phyloP scores from a whole-genome alignment of 2,113 vertebrate genomes.

The Hypanus sabinus region DNA sequence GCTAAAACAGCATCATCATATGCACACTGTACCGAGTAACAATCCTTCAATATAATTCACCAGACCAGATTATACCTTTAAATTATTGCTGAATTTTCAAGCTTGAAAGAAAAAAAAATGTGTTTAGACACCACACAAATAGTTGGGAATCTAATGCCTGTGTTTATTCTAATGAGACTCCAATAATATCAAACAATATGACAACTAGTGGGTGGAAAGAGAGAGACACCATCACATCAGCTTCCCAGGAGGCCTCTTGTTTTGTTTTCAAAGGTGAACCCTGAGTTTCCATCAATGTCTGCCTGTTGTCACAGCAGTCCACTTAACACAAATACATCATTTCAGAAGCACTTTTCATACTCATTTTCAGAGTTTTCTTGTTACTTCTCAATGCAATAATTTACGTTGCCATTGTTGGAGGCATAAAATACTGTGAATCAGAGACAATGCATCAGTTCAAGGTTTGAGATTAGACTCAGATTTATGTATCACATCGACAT shows the following conservation, averaged over 20 bases:
- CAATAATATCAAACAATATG: conserved; percentile 2
- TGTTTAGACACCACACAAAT: neutral
- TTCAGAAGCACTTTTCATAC: neutral
- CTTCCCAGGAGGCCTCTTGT: neutral
- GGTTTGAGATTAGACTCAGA: too few species aligned
- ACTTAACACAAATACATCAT: neutral
- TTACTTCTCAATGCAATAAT: neutral
- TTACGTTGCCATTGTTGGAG: neutral
- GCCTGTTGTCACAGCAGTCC: neutral
- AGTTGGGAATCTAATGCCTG: neutral
- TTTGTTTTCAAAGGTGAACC: neutral
- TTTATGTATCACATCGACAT: too few species aligned
- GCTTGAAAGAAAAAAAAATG: neutral
- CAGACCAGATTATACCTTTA: neutral
- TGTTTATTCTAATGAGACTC: neutral
- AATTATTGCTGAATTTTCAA: neutral
- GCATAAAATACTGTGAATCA: neutral
- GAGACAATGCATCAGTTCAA: neutral
- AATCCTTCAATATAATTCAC: neutral
- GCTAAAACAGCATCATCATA: neutral
- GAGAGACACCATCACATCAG: neutral
- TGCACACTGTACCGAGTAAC: neutral
- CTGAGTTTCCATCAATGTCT: neutral
- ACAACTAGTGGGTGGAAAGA: conserved; percentile 3
- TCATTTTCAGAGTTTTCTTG: neutral